These are phyloP conservation scores for Acleris sparsana DNA, from an alignment of 2,888 invertebrate species.

Conservation along the genomic window DNA sequence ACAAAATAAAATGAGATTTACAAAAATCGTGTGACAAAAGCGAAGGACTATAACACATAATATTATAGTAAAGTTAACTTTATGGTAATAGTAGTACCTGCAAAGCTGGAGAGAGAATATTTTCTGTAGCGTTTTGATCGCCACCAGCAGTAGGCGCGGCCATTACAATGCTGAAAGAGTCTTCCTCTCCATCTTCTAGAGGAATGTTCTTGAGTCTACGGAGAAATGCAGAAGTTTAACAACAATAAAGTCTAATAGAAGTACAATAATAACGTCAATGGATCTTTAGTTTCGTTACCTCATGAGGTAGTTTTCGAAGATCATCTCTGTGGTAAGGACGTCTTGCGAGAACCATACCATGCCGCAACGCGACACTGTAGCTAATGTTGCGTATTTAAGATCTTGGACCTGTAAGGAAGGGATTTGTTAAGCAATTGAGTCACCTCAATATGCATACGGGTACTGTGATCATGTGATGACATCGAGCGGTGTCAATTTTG, in stretches of 20 bases:
- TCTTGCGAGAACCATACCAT: conserved; percentile 99
- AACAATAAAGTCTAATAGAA: conserved; percentile 6
- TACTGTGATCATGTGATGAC: too few species aligned
- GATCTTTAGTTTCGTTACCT: conserved; percentile 53
- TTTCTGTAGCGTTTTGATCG: conserved; percentile 87
- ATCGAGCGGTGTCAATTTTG: too few species aligned
- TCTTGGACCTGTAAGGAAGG: conserved; percentile 87
- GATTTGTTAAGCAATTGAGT: conserved; percentile 5
- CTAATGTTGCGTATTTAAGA: conserved; percentile 98
- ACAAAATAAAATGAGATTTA: too few species aligned
- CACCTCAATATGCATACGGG: not conserved
- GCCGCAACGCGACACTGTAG: conserved; percentile 99
- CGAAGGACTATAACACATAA: too few species aligned
- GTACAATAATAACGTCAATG: not conserved
- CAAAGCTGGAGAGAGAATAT: conserved; percentile 91
- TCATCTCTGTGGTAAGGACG: conserved; percentile 98
- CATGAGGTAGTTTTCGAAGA: conserved; percentile 97
- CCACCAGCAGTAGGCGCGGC: conserved; percentile 82
- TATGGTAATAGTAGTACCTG: conserved; percentile 73
- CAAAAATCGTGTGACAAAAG: too few species aligned
- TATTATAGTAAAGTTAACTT: too few species aligned
- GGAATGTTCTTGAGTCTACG: conserved; percentile 91
- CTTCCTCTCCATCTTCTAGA: conserved; percentile 95
- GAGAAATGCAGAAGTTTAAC: conserved; percentile 26
- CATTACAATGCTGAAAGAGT: conserved; percentile 84